Conservation (phyloP, 2,113 vertebrate genomes). For the Lichenostomus cassidix region DNA sequence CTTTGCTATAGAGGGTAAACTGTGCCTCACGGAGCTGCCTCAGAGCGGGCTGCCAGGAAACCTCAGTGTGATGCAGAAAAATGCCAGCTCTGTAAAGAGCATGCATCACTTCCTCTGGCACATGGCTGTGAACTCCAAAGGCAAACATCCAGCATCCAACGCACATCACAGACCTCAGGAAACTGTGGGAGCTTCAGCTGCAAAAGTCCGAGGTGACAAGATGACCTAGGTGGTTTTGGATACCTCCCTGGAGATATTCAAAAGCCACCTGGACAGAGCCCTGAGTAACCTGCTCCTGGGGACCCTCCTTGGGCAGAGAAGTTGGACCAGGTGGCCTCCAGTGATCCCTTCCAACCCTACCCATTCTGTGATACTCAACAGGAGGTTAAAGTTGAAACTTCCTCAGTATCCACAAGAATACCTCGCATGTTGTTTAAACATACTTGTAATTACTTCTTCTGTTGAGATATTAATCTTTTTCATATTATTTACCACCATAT, state of each 20-base stretch:
- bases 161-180: accelerated
- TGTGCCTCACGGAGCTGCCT: not conserved
- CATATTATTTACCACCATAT: slow-evolving; percentile 14
- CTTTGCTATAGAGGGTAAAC: not conserved
- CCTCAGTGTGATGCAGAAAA: not conserved
- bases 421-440: not conserved
- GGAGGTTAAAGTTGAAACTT: not conserved
- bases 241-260: not conserved
- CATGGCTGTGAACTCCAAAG: not conserved
- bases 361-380: not conserved
- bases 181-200: not conserved
- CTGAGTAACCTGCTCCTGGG: not conserved
- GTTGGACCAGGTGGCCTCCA: not conserved
- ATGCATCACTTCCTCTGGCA: not conserved
- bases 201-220: not conserved
- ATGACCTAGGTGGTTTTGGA: not conserved
- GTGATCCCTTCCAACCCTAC: not conserved
- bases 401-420: not conserved
- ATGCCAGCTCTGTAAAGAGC: not conserved
- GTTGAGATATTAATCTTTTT: slow-evolving; percentile 19
- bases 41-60: not conserved
- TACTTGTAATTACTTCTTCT: slow-evolving; percentile 13
- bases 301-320: not conserved
- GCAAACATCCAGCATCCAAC: not conserved
- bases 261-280: not conserved